A percentile compares a stretch with the other conserved stretches of the same genome.
Conservation (phyloP, 2,113 vertebrate species). For the Ginglymostoma cirratum region DNA sequence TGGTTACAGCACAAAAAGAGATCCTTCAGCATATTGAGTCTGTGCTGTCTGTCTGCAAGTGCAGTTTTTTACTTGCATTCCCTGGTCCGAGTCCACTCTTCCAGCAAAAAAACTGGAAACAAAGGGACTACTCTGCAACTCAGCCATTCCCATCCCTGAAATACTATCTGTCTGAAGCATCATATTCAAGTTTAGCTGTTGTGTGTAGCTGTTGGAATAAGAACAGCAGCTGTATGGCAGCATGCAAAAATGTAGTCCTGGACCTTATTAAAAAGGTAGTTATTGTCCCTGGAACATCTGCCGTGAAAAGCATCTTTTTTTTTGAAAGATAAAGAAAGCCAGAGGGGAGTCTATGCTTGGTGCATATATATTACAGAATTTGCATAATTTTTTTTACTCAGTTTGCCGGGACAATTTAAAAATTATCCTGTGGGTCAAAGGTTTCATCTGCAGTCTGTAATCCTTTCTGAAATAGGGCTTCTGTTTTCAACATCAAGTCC, state of each 20-base stretch:
- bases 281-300: constrained; percentile 1
- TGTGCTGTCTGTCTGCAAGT: no score
- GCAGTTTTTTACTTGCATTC: no score
- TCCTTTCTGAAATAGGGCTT: neutral
- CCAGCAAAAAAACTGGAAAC: neutral
- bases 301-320: neutral
- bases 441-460: neutral
- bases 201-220: neutral
- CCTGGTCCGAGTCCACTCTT: neutral
- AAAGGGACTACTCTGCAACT: neutral
- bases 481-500: constrained; percentile 15
- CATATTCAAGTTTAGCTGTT: neutral
- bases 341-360: neutral
- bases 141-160: neutral
- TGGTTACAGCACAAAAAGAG: neutral
- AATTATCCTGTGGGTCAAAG: neutral
- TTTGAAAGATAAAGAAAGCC: neutral
- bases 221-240: neutral
- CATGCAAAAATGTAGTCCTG: neutral
- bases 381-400: neutral
- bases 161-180: neutral
- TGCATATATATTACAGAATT: constrained; percentile 34
- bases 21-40: neutral
- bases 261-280: neutral
- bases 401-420: neutral